These are phyloP conservation scores for Cyanoramphus novaezelandiae DNA, from an alignment of 2,113 vertebrate genomes.

Conservation along the genomic window DNA sequence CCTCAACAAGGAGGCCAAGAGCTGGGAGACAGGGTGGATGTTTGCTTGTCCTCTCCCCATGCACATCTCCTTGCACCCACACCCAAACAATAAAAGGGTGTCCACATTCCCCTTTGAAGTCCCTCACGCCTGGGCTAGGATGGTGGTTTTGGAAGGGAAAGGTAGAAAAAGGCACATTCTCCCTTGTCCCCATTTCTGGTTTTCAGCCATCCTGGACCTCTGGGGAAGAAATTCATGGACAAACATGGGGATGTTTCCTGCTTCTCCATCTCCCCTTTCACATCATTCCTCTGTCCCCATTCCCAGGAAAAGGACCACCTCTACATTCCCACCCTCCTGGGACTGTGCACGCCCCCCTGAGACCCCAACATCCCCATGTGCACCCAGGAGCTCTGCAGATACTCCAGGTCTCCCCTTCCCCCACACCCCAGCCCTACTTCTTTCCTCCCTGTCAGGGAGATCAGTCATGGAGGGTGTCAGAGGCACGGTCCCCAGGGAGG, in stretches of 20 bases:
- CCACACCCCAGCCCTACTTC: conserved; percentile 49
- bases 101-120: neutral
- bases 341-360: neutral
- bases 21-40: neutral
- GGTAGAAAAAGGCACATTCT: neutral
- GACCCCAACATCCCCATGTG: neutral
- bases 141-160: neutral
- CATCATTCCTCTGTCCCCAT: neutral
- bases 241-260: neutral
- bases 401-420: neutral
- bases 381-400: neutral
- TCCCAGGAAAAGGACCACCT: neutral
- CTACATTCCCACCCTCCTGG: neutral
- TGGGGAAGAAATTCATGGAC: neutral
- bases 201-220: neutral
- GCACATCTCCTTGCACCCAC: neutral
- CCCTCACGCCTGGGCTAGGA: neutral
- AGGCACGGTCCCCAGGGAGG: conserved; percentile 20
- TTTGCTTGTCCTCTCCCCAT: neutral
- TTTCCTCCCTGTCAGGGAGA: conserved; percentile 43
- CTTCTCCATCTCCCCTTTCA: neutral
- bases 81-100: neutral
- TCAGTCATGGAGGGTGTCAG: conserved; percentile 35
- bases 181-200: neutral
- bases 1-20: neutral